phyloP scores from a whole-genome alignment of 2,797 vertebrate genomes.

The Eospalax fontanierii region DNA sequence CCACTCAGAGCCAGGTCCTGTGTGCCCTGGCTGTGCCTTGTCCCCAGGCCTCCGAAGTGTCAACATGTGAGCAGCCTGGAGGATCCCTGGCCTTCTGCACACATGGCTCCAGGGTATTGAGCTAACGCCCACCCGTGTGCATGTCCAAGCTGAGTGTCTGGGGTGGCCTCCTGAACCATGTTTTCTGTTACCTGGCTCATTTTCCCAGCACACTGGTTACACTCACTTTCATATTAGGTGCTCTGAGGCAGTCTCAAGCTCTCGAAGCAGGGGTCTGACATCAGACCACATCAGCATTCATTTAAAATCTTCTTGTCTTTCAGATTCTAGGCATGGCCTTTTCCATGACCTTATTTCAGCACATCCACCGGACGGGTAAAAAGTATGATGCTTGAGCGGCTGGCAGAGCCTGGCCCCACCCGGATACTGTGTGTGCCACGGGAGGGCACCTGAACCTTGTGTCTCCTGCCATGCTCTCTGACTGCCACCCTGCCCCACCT shows the following conservation, averaged over 20 bases:
- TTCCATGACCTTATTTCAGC: slow-evolving; percentile 99
- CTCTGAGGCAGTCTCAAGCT: neutral
- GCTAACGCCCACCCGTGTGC: rapidly evolving
- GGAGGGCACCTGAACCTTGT: slow-evolving; percentile 63
- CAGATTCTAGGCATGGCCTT: slow-evolving; percentile 99
- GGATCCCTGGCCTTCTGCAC: too few relatives aligned
- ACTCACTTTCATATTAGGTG: rapidly evolving
- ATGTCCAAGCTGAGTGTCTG: too few relatives aligned
- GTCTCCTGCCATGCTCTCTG: slow-evolving; percentile 55
- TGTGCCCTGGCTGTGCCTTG: rapidly evolving
- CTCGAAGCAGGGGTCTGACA: neutral
- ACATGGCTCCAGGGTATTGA: neutral
- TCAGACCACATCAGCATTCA: rapidly evolving
- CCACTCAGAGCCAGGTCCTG: neutral
- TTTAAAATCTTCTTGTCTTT: slow-evolving; percentile 78
- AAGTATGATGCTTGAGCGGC: slow-evolving; percentile 96
- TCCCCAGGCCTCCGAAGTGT: rapidly evolving
- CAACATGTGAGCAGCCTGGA: rapidly evolving
- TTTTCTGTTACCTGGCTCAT: rapidly evolving
- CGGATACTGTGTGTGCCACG: neutral
- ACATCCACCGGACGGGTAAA: slow-evolving; percentile 98
- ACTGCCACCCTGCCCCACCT: slow-evolving; percentile 73
- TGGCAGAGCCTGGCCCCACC: neutral
- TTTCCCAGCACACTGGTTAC: rapidly evolving
- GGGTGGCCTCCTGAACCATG: rapidly evolving